phyloP scores from a whole-genome alignment of 2,113 vertebrate species.

The Dasyornis broadbenti region DNA sequence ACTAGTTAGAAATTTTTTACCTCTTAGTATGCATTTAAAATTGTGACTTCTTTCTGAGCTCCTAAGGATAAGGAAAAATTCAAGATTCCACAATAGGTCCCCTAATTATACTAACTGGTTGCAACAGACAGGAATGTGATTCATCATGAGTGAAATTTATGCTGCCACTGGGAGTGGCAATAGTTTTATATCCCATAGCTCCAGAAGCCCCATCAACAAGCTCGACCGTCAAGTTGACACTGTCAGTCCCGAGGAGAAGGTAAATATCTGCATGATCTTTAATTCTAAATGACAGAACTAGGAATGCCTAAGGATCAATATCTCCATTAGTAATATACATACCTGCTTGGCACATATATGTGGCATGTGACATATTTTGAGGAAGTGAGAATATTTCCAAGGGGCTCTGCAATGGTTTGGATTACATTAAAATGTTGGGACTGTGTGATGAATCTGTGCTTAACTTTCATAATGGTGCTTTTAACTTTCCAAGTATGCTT shows the following conservation, averaged over 20 bases:
- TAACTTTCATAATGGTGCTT: background rate
- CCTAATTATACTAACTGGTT: background rate
- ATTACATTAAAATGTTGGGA: background rate
- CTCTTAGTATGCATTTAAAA: background rate
- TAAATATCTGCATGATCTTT: slow-evolving; percentile 1
- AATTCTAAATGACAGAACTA: background rate
- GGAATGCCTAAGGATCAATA: background rate
- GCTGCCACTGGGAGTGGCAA: slow-evolving; percentile 50
- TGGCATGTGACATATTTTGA: background rate
- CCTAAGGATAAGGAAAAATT: background rate
- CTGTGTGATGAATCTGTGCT: background rate
- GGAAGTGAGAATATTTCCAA: background rate
- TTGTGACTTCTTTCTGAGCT: background rate
- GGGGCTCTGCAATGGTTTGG: background rate
- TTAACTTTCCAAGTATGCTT: background rate
- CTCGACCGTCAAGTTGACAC: background rate
- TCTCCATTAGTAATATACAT: background rate
- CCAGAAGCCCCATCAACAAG: background rate
- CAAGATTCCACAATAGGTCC: background rate
- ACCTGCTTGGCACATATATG: background rate
- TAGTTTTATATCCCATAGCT: slow-evolving; percentile 45
- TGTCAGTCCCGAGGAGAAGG: background rate
- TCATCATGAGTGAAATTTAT: slow-evolving; percentile 10
- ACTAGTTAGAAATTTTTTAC: background rate
- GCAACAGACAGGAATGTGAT: slow-evolving; percentile 25